phyloP scores from a whole-genome alignment of 2,888 invertebrate species.

The Polyploca ridens region DNA sequence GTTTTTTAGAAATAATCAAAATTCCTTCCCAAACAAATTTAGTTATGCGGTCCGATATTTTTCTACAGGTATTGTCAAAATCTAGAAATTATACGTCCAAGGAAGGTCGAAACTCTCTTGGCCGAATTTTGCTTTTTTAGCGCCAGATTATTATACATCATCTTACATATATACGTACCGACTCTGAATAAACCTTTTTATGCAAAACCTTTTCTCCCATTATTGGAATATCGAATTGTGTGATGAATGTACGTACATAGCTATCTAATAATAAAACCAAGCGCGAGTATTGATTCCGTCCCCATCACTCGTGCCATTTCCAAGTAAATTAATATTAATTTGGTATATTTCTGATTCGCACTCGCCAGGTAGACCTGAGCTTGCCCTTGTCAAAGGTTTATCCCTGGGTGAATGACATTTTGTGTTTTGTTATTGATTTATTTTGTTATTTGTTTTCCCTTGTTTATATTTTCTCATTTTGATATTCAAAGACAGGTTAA shows the following conservation, averaged over 20 bases:
- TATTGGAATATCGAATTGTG: conserved; percentile 17
- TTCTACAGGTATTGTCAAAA: too few species aligned
- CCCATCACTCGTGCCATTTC: conserved; percentile 35
- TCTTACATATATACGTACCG: too few species aligned
- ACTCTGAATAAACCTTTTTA: conserved; percentile 3
- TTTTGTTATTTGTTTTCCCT: neutral
- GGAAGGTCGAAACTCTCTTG: too few species aligned
- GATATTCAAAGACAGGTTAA: neutral
- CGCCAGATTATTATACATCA: neutral
- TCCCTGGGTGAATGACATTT: neutral
- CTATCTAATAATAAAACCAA: conserved; percentile 31
- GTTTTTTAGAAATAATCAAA: too few species aligned
- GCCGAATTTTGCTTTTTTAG: neutral
- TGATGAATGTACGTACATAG: conserved; percentile 18
- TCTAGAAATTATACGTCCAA: too few species aligned
- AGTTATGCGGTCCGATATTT: too few species aligned
- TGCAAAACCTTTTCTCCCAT: conserved; percentile 11
- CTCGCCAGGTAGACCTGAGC: conserved; percentile 15
- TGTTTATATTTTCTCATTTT: neutral
- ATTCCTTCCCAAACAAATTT: too few species aligned
- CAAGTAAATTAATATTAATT: conserved; percentile 45
- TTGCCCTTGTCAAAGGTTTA: neutral
- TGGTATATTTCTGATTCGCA: conserved; percentile 44
- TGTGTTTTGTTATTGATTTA: neutral
- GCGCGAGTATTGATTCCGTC: conserved; percentile 48